Evolutionary conservation across 2,113 vertebrate species (phyloP).

Genomic region (Entosphenus tridentatus): DNA sequence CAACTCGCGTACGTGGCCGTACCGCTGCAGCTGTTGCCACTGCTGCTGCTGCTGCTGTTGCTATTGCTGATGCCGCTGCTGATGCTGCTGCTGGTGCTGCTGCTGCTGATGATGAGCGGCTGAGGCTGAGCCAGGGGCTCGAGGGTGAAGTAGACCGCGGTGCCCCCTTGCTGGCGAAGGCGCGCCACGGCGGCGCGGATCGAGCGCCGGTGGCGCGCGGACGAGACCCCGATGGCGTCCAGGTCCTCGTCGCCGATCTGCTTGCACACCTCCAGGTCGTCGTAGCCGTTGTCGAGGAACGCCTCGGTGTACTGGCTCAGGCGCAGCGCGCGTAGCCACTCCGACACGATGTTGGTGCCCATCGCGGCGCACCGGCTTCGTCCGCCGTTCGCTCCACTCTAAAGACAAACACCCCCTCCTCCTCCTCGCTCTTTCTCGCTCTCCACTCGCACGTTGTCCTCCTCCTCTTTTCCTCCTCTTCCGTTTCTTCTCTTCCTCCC

Average conservation of each 20-base stretch:
- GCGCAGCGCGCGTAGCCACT: conserved; percentile 81
- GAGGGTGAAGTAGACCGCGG: conserved; percentile 74
- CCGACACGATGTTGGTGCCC: conserved; percentile 70
- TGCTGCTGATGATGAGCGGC: no score
- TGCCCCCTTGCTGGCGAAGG: conserved; percentile 53
- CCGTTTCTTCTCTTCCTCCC: not conserved
- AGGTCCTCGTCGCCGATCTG: conserved; percentile 90
- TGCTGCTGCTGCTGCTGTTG: no score
- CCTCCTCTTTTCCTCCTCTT: no score
- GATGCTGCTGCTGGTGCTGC: no score
- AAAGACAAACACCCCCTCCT: no score
- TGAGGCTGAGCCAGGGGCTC: conserved; percentile 28
- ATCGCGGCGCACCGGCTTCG: conserved; percentile 17
- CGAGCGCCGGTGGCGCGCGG: conserved; percentile 54
- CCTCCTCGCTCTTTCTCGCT: no score
- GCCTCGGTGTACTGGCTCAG: conserved; percentile 70
- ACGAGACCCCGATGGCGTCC: conserved; percentile 76
- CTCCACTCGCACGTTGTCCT: no score
- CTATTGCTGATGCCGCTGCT: no score
- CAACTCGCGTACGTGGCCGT: no score
- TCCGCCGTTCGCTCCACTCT: no score
- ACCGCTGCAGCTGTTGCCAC: no score
- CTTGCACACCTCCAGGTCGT: conserved; percentile 93
- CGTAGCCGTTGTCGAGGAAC: conserved; percentile 90
- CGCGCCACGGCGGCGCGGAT: conserved; percentile 64